phyloP scores from a whole-genome alignment of 1,140 invertebrate species.

The Diorhabda elongata region DNA sequence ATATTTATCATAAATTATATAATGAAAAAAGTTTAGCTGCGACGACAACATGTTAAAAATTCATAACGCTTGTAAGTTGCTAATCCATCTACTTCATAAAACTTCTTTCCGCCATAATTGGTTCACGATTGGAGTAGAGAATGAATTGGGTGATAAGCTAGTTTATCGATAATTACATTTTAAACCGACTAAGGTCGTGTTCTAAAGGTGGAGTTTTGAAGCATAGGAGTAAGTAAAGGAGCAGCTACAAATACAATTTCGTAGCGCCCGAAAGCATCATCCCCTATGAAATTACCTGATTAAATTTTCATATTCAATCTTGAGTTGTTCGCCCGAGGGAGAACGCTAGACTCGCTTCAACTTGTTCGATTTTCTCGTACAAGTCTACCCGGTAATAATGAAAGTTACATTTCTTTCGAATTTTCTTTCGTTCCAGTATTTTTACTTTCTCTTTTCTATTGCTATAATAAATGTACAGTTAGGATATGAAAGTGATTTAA shows the following conservation, averaged over 20 bases:
- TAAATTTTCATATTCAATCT: constrained; percentile 66
- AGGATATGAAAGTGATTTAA: neutral
- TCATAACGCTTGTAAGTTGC: neutral
- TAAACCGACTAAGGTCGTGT: constrained; percentile 30
- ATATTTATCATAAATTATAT: too few relatives aligned
- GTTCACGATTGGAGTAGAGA: constrained; percentile 20
- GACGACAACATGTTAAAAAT: too few relatives aligned
- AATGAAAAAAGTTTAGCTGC: too few relatives aligned
- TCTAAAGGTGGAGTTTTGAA: constrained; percentile 17
- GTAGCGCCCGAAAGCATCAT: constrained; percentile 37
- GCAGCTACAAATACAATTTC: constrained; percentile 31
- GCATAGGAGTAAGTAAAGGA: constrained; percentile 31
- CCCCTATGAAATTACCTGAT: constrained; percentile 59
- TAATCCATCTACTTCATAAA: constrained; percentile 8
- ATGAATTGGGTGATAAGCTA: constrained; percentile 34
- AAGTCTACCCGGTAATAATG: constrained; percentile 12
- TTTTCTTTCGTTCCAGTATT: neutral
- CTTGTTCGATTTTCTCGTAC: constrained; percentile 28
- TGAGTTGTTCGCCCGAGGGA: constrained; percentile 53
- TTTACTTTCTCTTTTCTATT: neutral
- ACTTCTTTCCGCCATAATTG: constrained; percentile 11
- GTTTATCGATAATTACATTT: constrained; percentile 35
- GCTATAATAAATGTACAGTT: neutral
- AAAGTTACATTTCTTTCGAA: constrained; percentile 7
- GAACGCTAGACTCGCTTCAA: constrained; percentile 30